Evolutionary conservation across 2,797 vertebrate genomes (phyloP).

Genomic region (Lepus oiostolus): DNA sequence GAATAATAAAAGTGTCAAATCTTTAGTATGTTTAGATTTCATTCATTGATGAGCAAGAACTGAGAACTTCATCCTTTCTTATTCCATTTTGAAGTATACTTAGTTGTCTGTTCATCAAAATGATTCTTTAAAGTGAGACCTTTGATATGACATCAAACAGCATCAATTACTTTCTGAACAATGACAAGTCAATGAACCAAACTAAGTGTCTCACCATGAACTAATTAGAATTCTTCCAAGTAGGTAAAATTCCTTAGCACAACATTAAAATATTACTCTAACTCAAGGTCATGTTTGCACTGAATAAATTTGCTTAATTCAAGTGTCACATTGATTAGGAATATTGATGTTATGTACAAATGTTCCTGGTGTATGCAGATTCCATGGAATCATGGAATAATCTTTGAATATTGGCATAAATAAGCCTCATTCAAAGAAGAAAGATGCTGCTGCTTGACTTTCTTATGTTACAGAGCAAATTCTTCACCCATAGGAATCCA

Average conservation of each 20-base stretch:
- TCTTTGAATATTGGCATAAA: neutral
- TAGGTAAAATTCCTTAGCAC: constrained; percentile 68
- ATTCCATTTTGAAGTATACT: neutral
- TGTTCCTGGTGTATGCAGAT: constrained; percentile 56
- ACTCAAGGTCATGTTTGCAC: constrained; percentile 85
- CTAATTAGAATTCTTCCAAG: constrained; percentile 87
- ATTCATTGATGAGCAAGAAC: constrained; percentile 57
- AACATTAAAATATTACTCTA: constrained; percentile 82
- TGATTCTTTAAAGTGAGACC: constrained; percentile 65
- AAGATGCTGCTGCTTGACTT: neutral
- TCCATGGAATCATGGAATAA: constrained; percentile 40
- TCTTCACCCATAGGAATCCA: neutral
- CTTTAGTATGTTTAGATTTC: constrained; percentile 50
- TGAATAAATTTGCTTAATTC: constrained; percentile 84
- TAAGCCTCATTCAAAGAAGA: neutral
- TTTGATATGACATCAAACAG: constrained; percentile 57
- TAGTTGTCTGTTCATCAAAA: constrained; percentile 70
- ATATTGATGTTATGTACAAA: constrained; percentile 67
- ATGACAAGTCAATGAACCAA: constrained; percentile 62
- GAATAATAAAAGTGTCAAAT: neutral
- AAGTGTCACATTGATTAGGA: constrained; percentile 82
- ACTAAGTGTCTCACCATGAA: constrained; percentile 70
- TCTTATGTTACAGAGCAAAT: constrained; percentile 17
- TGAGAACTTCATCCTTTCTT: neutral
- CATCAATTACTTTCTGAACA: constrained; percentile 78